Conservation (phyloP, 1,140 invertebrate species). For the Drosophila subobscura region DNA sequence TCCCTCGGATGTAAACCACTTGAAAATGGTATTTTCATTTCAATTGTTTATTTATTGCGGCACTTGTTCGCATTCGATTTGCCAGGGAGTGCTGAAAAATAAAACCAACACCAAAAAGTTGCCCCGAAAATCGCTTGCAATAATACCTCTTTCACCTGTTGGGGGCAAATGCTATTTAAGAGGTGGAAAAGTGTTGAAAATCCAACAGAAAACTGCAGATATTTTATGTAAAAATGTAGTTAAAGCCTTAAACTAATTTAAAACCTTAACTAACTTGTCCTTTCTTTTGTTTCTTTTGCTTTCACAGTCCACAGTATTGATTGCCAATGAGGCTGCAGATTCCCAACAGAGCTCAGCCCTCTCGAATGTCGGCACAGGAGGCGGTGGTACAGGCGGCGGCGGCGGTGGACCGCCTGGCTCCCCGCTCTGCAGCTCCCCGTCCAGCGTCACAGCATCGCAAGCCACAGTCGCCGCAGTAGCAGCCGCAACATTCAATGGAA, state of each 20-base stretch:
- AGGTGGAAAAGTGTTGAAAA: too few species aligned
- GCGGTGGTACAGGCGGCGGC: conserved; percentile 51
- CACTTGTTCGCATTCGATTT: conserved; percentile 82
- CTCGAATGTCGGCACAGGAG: conserved; percentile 30
- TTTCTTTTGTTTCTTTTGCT: conserved; percentile 24
- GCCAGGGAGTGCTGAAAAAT: conserved; percentile 41
- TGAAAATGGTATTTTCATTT: conserved; percentile 83
- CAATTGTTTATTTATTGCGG: conserved; percentile 82
- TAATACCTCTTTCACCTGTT: conserved; percentile 13
- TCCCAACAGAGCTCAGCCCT: conserved; percentile 71
- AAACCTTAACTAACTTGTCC: conserved; percentile 13
- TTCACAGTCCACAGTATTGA: conserved; percentile 82
- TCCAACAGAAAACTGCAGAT: too few species aligned
- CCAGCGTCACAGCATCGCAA: conserved; percentile 73
- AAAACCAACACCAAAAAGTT: conserved; percentile 23
- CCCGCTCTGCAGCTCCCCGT: conserved; percentile 71
- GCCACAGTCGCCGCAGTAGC: conserved; percentile 58
- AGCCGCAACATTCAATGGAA: conserved; percentile 74
- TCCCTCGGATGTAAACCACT: conserved; percentile 69
- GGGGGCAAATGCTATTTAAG: too few species aligned
- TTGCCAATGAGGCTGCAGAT: conserved; percentile 75
- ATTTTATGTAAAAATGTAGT: too few species aligned
- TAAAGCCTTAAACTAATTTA: too few species aligned
- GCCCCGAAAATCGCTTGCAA: conserved; percentile 7
- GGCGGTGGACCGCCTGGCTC: conserved; percentile 56